Evolutionary conservation across 1,140 invertebrate species (phyloP).

Genomic region (Helicoverpa zea): DNA sequence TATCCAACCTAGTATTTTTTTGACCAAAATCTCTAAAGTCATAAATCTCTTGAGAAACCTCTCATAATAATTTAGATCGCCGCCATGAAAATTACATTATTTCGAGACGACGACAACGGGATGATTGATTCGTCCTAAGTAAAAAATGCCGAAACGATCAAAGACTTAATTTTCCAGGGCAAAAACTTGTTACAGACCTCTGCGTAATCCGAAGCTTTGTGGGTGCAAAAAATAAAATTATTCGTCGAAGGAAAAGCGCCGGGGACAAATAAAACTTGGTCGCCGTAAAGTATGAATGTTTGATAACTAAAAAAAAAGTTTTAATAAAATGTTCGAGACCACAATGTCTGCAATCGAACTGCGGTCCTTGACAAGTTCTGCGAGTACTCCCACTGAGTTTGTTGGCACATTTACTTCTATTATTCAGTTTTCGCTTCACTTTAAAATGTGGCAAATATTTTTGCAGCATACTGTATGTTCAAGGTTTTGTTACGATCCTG

Average conservation of each 20-base stretch:
- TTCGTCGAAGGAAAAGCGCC: slow-evolving; percentile 7
- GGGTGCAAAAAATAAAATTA: slow-evolving; percentile 36
- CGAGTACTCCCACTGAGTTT: slow-evolving; percentile 9
- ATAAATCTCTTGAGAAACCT: not conserved
- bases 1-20: not conserved
- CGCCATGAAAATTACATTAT: slow-evolving; percentile 7
- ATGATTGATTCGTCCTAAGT: slow-evolving; percentile 33
- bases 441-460: slow-evolving; percentile 13
- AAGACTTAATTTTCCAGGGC: slow-evolving; percentile 37
- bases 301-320: slow-evolving; percentile 44
- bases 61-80: not conserved
- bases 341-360: slow-evolving; percentile 30
- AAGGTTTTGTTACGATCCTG: not conserved
- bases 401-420: slow-evolving; percentile 33
- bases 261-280: slow-evolving; percentile 44
- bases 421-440: slow-evolving; percentile 16
- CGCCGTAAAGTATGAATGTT: slow-evolving; percentile 42
- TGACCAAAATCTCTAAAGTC: not conserved
- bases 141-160: slow-evolving; percentile 36
- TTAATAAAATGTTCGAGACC: slow-evolving; percentile 28
- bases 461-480: slow-evolving; percentile 9
- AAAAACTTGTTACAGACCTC: slow-evolving; percentile 42
- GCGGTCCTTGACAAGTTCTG: slow-evolving; percentile 30
- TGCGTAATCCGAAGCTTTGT: slow-evolving; percentile 28
- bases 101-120: not conserved